A percentile compares a stretch with the other conserved stretches of the same genome.
Conservation (phyloP, 2,113 vertebrate genomes). For the Gallinago jamesoni region DNA sequence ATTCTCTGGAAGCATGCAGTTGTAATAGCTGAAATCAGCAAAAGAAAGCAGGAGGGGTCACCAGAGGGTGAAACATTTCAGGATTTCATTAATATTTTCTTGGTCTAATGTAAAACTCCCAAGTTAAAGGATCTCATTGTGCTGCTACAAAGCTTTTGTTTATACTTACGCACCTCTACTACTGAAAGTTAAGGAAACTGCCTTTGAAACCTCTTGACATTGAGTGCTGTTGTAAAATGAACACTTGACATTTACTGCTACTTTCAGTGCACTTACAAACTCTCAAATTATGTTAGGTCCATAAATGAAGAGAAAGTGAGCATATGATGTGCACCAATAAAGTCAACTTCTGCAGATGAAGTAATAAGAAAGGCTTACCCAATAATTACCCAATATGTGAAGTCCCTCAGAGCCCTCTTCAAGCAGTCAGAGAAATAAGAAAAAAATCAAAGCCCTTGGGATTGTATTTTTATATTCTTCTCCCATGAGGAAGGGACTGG, state of each 20-base stretch:
- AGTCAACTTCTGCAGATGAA: not conserved
- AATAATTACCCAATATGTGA: not conserved
- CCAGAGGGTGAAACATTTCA: not conserved
- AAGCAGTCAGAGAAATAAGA: not conserved
- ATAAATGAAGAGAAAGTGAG: not conserved
- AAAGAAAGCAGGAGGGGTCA: not conserved
- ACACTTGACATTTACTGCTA: not conserved
- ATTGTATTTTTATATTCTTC: not conserved
- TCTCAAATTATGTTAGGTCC: not conserved
- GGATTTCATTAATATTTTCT: not conserved
- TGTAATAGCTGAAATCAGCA: not conserved
- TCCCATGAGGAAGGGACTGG: not conserved
- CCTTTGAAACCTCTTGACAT: not conserved
- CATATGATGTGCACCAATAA: not conserved
- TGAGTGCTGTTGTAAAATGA: not conserved
- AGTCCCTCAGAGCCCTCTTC: not conserved
- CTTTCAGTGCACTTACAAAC: not conserved
- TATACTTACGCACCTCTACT: not conserved
- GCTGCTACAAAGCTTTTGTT: not conserved
- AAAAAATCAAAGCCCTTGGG: not conserved
- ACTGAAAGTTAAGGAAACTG: not conserved
- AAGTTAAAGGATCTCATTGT: not conserved
- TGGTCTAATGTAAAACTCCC: not conserved
- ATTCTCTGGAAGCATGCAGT: not conserved
- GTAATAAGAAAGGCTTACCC: not conserved